These are phyloP conservation scores for Polyommatus iphigenia DNA, from an alignment of 2,888 invertebrate genomes.

Conservation along the genomic window DNA sequence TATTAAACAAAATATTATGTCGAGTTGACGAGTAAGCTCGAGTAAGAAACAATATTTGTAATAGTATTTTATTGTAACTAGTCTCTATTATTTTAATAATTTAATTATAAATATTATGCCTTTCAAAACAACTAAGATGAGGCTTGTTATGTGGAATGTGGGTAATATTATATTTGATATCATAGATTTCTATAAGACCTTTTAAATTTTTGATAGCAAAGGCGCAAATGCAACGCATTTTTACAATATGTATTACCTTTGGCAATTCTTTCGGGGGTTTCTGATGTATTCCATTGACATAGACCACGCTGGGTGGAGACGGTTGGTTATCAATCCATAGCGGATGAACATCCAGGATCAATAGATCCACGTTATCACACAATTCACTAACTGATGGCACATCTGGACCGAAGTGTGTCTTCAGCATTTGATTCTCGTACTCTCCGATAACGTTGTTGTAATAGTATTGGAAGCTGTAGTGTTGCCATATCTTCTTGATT, in stretches of 20 bases:
- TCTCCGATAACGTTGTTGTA: slow-evolving; percentile 28
- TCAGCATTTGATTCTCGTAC: slow-evolving; percentile 42
- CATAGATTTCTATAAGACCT: no score
- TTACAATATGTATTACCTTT: slow-evolving; percentile 27
- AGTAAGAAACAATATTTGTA: no score
- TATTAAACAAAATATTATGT: no score
- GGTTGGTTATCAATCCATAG: slow-evolving; percentile 57
- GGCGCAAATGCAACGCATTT: no score
- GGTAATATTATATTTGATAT: no score
- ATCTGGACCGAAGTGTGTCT: slow-evolving; percentile 46
- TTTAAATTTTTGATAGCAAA: no score
- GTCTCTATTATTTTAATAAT: no score
- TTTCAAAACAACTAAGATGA: no score
- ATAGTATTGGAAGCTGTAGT: slow-evolving; percentile 32
- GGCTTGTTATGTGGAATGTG: no score
- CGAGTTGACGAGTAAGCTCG: no score
- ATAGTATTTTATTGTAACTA: no score
- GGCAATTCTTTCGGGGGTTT: slow-evolving; percentile 53
- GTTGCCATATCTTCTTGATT: slow-evolving; percentile 36
- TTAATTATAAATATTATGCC: no score
- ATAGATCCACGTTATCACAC: slow-evolving; percentile 53
- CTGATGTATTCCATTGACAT: slow-evolving; percentile 63
- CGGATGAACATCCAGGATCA: slow-evolving; percentile 62
- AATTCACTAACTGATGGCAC: slow-evolving; percentile 45
- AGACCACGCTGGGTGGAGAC: slow-evolving; percentile 57